Conservation (phyloP, 1,140 invertebrate genomes). For the Octopus sinensis region DNA sequence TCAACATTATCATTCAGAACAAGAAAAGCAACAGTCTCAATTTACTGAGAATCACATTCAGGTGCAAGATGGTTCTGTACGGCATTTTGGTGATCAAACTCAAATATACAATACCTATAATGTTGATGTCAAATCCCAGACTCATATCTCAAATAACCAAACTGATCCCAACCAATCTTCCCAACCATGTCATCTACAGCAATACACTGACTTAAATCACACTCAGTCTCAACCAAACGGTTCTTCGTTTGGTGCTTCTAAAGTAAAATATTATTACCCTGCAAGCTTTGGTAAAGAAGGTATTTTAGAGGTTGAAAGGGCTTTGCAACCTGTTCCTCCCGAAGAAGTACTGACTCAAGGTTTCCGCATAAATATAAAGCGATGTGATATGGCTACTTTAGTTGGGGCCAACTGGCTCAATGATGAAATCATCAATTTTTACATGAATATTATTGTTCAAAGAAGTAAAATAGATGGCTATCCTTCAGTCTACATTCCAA, state of each 20-base stretch:
- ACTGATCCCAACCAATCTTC: too few relatives aligned
- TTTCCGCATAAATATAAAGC: background rate
- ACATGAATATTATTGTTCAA: slow-evolving; percentile 9
- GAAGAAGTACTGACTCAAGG: background rate
- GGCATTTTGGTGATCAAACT: too few relatives aligned
- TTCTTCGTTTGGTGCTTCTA: background rate
- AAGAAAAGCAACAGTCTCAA: too few relatives aligned
- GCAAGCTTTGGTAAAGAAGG: background rate
- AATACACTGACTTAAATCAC: background rate
- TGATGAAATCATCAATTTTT: slow-evolving; percentile 7
- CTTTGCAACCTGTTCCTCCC: background rate
- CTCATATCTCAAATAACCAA: too few relatives aligned
- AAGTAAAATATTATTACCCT: background rate
- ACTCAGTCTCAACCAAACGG: background rate
- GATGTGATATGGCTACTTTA: slow-evolving; percentile 8
- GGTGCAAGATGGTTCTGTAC: too few relatives aligned
- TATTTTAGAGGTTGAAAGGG: background rate
- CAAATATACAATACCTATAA: too few relatives aligned
- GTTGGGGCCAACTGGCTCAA: slow-evolving; percentile 2
- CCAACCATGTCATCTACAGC: background rate
- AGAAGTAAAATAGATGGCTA: background rate
- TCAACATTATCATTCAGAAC: too few relatives aligned
- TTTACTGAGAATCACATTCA: too few relatives aligned
- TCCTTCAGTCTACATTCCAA: background rate
- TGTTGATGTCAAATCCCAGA: too few relatives aligned